Percentiles rank a stretch among this genome's conserved stretches.
Evolutionary conservation across 2,888 invertebrate species (phyloP).

Genomic region (Rhogogaster chlorosoma): DNA sequence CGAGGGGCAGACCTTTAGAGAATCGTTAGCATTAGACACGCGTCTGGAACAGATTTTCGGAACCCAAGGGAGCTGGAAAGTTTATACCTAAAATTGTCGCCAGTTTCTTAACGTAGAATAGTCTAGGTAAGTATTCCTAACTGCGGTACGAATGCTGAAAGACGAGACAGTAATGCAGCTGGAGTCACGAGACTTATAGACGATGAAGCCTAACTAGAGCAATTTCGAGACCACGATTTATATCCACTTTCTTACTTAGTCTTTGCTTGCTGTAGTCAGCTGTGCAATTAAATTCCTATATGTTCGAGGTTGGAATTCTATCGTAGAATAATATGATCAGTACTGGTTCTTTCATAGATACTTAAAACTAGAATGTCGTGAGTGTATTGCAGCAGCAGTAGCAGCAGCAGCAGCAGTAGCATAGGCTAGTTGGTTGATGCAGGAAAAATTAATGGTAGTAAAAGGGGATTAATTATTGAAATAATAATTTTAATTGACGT

Average conservation of each 20-base stretch:
- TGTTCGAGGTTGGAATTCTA: background rate
- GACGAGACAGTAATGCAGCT: constrained; percentile 33
- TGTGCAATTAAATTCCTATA: constrained; percentile 2
- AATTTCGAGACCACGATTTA: constrained; percentile 41
- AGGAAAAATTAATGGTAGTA: background rate
- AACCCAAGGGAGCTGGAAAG: constrained; percentile 20
- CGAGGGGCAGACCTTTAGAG: constrained; percentile 42
- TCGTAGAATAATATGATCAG: background rate
- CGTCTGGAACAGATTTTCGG: constrained; percentile 49
- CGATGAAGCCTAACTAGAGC: constrained; percentile 20
- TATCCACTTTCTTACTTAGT: constrained; percentile 20
- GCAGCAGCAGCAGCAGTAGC: no score
- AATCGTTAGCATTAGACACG: constrained; percentile 53
- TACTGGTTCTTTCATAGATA: background rate
- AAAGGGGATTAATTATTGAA: constrained; percentile 61
- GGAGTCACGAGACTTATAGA: constrained; percentile 18
- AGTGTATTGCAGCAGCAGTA: background rate
- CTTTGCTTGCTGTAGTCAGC: background rate
- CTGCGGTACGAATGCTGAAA: constrained; percentile 7
- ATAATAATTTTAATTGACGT: constrained; percentile 72
- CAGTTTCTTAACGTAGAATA: background rate
- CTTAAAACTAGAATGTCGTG: background rate
- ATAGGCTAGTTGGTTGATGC: background rate
- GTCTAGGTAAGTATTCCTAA: background rate
- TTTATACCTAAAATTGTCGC: constrained; percentile 24